Conservation (phyloP, 2,113 vertebrate genomes). For the Morone chrysops region DNA sequence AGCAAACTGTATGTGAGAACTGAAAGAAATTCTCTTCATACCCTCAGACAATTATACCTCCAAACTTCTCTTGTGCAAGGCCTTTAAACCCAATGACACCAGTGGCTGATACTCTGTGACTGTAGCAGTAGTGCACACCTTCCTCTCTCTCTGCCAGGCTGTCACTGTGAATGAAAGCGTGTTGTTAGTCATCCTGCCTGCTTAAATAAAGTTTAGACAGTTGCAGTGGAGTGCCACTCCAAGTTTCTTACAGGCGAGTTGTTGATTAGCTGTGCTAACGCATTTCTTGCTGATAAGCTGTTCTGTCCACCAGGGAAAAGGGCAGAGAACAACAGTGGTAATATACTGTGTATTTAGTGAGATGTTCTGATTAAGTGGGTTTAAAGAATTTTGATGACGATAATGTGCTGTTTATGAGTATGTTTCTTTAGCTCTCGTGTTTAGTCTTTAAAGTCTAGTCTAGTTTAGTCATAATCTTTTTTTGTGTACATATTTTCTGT, state of each 20-base stretch:
- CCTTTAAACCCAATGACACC: constrained; percentile 7
- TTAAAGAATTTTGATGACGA: background rate
- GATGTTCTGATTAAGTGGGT: background rate
- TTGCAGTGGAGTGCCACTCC: constrained; percentile 44
- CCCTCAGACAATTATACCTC: constrained; percentile 3
- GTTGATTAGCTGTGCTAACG: constrained; percentile 59
- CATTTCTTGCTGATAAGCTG: constrained; percentile 38
- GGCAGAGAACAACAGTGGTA: constrained; percentile 29
- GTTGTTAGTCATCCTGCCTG: constrained; percentile 59
- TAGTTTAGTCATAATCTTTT: background rate
- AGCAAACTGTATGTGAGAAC: constrained; percentile 14
- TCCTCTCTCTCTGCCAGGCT: constrained; percentile 35
- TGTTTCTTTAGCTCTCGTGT: background rate
- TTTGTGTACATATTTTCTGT: background rate
- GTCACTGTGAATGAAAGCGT: constrained; percentile 49
- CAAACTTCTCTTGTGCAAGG: constrained; percentile 24
- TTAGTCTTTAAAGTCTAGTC: background rate
- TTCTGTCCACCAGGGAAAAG: constrained; percentile 27
- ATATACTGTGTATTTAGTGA: constrained; percentile 12
- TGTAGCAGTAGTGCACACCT: background rate
- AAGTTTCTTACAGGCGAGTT: constrained; percentile 33
- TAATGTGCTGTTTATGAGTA: constrained; percentile 2
- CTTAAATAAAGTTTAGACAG: constrained; percentile 51
- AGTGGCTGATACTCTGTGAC: background rate
- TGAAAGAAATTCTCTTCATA: constrained; percentile 29